Percentiles rank a stretch among this genome's conserved stretches.
Evolutionary conservation across 1,140 invertebrate genomes (phyloP).

Genomic region (Cydia fagiglandana): DNA sequence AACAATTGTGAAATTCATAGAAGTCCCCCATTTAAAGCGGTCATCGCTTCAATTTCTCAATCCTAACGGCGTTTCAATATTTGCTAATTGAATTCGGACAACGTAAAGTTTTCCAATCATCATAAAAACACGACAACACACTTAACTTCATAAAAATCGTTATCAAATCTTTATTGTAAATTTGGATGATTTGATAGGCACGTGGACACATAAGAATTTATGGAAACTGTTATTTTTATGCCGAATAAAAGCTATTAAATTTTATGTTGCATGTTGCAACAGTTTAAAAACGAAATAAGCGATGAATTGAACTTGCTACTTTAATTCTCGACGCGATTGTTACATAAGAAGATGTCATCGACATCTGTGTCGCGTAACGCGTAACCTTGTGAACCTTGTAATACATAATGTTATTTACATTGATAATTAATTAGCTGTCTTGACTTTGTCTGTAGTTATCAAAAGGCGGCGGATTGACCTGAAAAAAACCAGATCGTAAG

Average conservation of each 20-base stretch:
- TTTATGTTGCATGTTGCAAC: neutral
- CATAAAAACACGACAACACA: neutral
- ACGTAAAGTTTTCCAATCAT: neutral
- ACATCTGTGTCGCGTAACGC: constrained; percentile 30
- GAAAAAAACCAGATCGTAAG: constrained; percentile 49
- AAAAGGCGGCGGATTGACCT: constrained; percentile 48
- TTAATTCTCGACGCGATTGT: neutral
- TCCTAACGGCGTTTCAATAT: neutral
- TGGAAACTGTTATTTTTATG: constrained; percentile 1
- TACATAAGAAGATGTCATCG: constrained; percentile 18
- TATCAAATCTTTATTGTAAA: neutral
- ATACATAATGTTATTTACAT: constrained; percentile 45
- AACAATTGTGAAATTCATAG: no score
- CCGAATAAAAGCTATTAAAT: neutral
- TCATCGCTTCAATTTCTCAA: neutral
- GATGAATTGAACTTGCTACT: constrained; percentile 23
- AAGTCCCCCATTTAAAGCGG: no score
- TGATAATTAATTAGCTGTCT: constrained; percentile 37
- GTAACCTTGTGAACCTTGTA: constrained; percentile 47
- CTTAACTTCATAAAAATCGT: neutral
- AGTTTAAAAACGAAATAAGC: neutral
- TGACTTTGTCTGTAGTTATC: constrained; percentile 29
- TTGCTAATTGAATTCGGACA: neutral
- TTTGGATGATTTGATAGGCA: constrained; percentile 7
- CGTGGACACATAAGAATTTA: neutral